phyloP scores from a whole-genome alignment of 2,797 vertebrate species.

The Danio aesculapii region DNA sequence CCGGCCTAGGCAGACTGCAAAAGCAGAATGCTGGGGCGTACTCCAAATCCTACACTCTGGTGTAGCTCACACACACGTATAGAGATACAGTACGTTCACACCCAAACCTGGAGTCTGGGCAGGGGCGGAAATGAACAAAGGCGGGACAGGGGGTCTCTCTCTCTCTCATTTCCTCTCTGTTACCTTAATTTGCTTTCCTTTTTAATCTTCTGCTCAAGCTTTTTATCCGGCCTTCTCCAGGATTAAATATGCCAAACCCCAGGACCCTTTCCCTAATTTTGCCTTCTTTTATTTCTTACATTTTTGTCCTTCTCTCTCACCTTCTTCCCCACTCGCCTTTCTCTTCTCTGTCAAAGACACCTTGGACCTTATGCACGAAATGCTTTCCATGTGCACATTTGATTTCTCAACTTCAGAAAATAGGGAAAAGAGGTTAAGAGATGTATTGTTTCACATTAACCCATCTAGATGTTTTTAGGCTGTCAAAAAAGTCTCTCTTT shows the following conservation, averaged over 20 bases:
- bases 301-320: background rate
- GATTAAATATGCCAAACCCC: slow-evolving; percentile 43
- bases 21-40: slow-evolving; percentile 95
- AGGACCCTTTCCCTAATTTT: slow-evolving; percentile 40
- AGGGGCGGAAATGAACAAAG: slow-evolving; percentile 63
- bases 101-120: slow-evolving; percentile 48
- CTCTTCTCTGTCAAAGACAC: slow-evolving; percentile 66
- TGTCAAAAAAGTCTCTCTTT: slow-evolving; percentile 60
- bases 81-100: slow-evolving; percentile 23
- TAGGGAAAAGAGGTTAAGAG: slow-evolving; percentile 66
- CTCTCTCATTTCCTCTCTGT: slow-evolving; percentile 57
- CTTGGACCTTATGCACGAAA: slow-evolving; percentile 80
- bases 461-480: slow-evolving; percentile 69
- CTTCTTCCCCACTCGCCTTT: background rate
- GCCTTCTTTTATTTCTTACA: slow-evolving; percentile 9
- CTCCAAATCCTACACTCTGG: slow-evolving; percentile 98
- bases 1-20: slow-evolving; percentile 91
- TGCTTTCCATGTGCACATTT: slow-evolving; percentile 72
- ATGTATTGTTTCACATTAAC: slow-evolving; percentile 65
- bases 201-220: slow-evolving; percentile 17
- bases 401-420: slow-evolving; percentile 65
- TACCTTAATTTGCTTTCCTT: slow-evolving; percentile 52
- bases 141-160: slow-evolving; percentile 73
- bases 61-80: slow-evolving; percentile 79
- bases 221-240: slow-evolving; percentile 19